A percentile compares a stretch with the other conserved stretches of the same genome.
Evolutionary conservation across 2,113 vertebrate species (phyloP).

Genomic region (Hyaena hyaena): DNA sequence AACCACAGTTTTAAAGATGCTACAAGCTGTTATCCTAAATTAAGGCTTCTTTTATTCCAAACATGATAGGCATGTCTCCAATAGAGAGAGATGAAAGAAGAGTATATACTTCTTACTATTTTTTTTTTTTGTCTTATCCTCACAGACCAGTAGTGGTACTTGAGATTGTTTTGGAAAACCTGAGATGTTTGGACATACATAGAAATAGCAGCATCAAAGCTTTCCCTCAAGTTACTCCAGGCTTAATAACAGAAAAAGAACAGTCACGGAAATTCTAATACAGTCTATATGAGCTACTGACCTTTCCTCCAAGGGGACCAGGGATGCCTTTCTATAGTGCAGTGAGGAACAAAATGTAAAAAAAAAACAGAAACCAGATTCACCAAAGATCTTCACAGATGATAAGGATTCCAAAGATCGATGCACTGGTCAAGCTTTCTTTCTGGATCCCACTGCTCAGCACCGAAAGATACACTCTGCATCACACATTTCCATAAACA

Average conservation of each 20-base stretch:
- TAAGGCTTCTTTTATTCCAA: slow-evolving; percentile 20
- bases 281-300: background rate
- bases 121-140: background rate
- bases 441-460: background rate
- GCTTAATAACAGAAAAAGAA: slow-evolving; percentile 7
- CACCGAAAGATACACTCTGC: background rate
- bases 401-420: background rate
- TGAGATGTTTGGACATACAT: background rate
- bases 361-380: background rate
- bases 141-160: background rate
- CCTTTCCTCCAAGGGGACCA: background rate
- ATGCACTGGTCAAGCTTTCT: background rate
- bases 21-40: background rate
- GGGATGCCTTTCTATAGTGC: background rate
- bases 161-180: slow-evolving; percentile 38
- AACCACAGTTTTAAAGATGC: background rate
- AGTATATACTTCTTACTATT: background rate
- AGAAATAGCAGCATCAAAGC: background rate
- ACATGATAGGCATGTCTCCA: background rate
- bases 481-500: background rate
- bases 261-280: background rate
- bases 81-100: background rate
- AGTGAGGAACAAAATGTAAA: background rate
- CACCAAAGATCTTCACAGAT: background rate
- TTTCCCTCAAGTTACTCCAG: background rate